Base-by-base conservation (phyloP, 2,113 vertebrate genomes). In the Pimephales promelas region DNA sequence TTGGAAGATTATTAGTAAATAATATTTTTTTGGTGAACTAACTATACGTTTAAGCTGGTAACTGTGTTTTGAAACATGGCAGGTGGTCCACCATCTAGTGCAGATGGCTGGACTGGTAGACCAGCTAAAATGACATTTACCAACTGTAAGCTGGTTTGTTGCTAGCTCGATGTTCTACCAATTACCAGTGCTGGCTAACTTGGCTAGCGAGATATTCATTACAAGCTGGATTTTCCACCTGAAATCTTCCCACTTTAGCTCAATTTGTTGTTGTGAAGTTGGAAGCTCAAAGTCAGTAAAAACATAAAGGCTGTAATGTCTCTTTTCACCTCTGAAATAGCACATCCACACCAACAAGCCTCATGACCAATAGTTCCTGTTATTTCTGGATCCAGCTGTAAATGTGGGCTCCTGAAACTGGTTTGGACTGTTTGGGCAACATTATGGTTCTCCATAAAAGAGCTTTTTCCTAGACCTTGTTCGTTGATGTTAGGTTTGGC, bases 381-480 rank as follows among this genome's bases (percentile, higher is more conserved):
- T 86, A 81, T 62, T 43, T 70, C 66, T 82, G 31, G n/a, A 77
- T 31, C 74, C 28, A 77, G 61, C 31, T 9, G 54, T 77, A 31
- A 40, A 34, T 36, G 73, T 24, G 74, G 68, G 22, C n/a, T 72
- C 40, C n/a, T 45, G 68, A 70, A 70, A 49, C 28, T 54, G 18
- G 43, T 20, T 11, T n/a, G 22, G 68, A 71, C 68, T 43, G 52
- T 57, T 77, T 57, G 52, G 20, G 52, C 52, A 49, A 26, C 49
- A 13, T 20, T 16, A 36, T 54, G 14, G 31, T 40, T 68, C 28
- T 71, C 54, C 31, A 75, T 22, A 56, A 82, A 73, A 86, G 74
- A 82, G 73, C 61, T 88, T 88, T 90, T 90, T 87, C 87, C 68
- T 28, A 86, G 24, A 45, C 43, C 20, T 36, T 26, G 54, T 79